A percentile compares a stretch with the other conserved stretches of the same genome.
These are phyloP conservation scores for Neoscelio sp. DNA, from an alignment of 2,888 invertebrate species.

Conservation along the genomic window DNA sequence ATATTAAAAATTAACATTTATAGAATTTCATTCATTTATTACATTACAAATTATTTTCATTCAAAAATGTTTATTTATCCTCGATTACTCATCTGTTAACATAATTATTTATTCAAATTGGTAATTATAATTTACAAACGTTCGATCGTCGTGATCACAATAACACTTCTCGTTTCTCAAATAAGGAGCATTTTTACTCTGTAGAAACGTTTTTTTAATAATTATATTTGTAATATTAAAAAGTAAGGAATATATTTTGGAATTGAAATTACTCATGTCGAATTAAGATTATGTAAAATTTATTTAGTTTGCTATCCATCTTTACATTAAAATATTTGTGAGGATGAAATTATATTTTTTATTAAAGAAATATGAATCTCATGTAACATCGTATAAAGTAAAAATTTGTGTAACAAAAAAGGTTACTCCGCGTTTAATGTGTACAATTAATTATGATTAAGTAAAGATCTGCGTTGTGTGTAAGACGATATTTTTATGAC, in stretches of 20 bases:
- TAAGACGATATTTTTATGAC: conserved; percentile 76
- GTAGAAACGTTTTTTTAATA: conserved; percentile 44
- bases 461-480: conserved; percentile 48
- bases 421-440: not conserved
- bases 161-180: too few relatives aligned
- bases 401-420: not conserved
- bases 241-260: not conserved
- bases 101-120: too few relatives aligned
- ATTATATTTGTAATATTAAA: conserved; percentile 1
- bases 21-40: too few relatives aligned
- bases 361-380: conserved; percentile 17
- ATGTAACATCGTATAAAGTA: too few relatives aligned
- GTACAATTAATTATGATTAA: conserved; percentile 24
- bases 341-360: conserved; percentile 4
- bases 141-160: too few relatives aligned
- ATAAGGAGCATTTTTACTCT: conserved; percentile 11
- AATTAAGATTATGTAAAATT: conserved; percentile 12
- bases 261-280: not conserved
- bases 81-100: too few relatives aligned
- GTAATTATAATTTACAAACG: too few relatives aligned
- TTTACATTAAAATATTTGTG: not conserved
- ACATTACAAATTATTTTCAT: too few relatives aligned
- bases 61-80: not conserved
- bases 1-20: too few relatives aligned
- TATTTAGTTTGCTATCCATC: conserved; percentile 3